phyloP scores from a whole-genome alignment of 2,888 invertebrate genomes.

The Patella depressa region DNA sequence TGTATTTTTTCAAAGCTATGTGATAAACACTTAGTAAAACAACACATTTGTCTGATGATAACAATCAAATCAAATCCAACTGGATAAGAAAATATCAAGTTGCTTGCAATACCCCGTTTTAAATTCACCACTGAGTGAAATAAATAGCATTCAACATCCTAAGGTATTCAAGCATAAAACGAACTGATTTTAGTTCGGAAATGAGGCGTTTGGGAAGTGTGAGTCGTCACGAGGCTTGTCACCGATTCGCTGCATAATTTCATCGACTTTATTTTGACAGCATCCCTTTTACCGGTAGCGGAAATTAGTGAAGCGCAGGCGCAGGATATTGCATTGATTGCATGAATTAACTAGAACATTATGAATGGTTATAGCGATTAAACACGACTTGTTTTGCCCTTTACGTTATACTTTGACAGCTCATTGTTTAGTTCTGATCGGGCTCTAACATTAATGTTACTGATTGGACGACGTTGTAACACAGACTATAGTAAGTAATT shows the following conservation, averaged over 20 bases:
- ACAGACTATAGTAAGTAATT: too few species aligned
- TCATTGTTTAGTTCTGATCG: too few species aligned
- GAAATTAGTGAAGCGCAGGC: constrained; percentile 11
- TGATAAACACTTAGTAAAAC: too few species aligned
- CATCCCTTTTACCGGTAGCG: not conserved
- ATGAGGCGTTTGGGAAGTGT: constrained; percentile 2
- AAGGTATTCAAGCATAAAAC: constrained; percentile 1
- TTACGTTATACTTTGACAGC: too few species aligned
- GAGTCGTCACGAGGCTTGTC: not conserved
- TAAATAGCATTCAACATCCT: constrained; percentile 2
- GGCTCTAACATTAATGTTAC: too few species aligned
- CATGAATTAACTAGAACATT: not conserved
- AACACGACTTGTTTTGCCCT: not conserved
- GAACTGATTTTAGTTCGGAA: constrained; percentile 8
- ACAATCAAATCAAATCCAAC: too few species aligned
- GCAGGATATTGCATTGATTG: constrained; percentile 12
- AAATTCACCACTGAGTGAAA: constrained; percentile 4
- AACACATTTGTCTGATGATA: too few species aligned
- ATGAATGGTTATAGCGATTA: constrained; percentile 2
- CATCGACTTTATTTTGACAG: not conserved
- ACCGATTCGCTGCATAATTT: constrained; percentile 9
- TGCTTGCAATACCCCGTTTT: not conserved
- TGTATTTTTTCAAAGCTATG: too few species aligned
- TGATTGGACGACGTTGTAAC: too few species aligned
- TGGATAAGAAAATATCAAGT: not conserved